A percentile compares a stretch with the other conserved stretches of the same genome.
Evolutionary conservation across 2,797 vertebrate genomes (phyloP).

Genomic region (Lagodon rhomboides): DNA sequence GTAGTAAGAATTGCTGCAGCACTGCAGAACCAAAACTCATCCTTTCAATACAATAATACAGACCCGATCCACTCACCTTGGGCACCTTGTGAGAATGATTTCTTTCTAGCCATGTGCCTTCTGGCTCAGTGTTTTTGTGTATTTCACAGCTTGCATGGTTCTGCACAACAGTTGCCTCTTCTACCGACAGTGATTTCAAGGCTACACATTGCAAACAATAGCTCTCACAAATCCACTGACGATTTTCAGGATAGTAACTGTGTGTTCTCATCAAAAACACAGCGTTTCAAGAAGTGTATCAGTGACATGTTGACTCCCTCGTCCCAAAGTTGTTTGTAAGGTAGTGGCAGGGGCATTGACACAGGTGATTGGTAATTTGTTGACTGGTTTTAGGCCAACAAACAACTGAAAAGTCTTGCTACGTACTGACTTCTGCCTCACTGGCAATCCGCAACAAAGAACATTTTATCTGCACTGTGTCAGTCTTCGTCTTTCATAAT

Average conservation of each 20-base stretch:
- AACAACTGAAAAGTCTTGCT: neutral
- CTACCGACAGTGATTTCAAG: constrained; percentile 5
- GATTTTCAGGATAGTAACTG: constrained; percentile 6
- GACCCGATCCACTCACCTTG: neutral
- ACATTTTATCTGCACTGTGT: neutral
- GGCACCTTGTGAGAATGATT: neutral
- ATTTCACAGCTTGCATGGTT: constrained; percentile 7
- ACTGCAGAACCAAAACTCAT: neutral
- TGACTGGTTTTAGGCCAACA: neutral
- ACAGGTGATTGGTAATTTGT: neutral
- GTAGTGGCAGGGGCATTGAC: neutral
- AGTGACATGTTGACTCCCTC: neutral
- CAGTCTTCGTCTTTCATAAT: constrained; percentile 12
- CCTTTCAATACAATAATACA: neutral
- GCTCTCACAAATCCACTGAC: neutral
- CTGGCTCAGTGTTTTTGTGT: constrained; percentile 4
- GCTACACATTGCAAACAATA: neutral
- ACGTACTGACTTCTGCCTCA: neutral
- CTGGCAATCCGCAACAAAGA: neutral
- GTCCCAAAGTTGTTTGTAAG: neutral
- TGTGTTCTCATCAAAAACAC: constrained; percentile 14
- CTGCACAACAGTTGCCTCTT: neutral
- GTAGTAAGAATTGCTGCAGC: neutral
- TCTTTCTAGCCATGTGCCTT: neutral
- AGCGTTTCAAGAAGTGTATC: neutral